These are phyloP conservation scores for Drosophila nr. perissopoda DNA, from an alignment of 2,888 invertebrate species.

Conservation along the genomic window DNA sequence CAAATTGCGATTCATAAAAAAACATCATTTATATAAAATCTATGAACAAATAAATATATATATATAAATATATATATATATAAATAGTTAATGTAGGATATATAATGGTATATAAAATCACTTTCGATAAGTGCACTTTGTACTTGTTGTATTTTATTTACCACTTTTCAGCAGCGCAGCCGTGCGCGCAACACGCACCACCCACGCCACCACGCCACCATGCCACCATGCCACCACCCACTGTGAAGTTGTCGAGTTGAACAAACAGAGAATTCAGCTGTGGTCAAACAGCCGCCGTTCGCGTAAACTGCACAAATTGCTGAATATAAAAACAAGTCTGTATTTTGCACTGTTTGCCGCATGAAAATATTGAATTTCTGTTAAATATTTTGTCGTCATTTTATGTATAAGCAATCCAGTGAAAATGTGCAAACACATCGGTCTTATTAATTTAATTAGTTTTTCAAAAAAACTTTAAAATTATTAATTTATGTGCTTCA, in stretches of 20 bases:
- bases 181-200: slow-evolving; percentile 20
- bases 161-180: slow-evolving; percentile 62
- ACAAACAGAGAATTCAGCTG: slow-evolving; percentile 31
- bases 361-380: slow-evolving; percentile 47
- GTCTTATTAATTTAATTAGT: slow-evolving; percentile 49
- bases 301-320: slow-evolving; percentile 39
- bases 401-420: slow-evolving; percentile 24
- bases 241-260: slow-evolving; percentile 19
- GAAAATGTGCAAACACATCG: slow-evolving; percentile 33
- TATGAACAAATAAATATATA: background rate
- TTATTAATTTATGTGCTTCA: background rate
- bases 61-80: too few relatives aligned
- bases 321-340: slow-evolving; percentile 35
- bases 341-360: slow-evolving; percentile 32
- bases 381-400: slow-evolving; percentile 30
- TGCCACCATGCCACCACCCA: background rate
- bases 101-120: background rate
- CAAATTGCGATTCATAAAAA: background rate
- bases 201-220: too few relatives aligned
- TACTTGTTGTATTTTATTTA: slow-evolving; percentile 60
- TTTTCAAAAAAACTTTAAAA: slow-evolving; percentile 1
- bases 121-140: background rate
- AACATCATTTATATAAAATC: too few relatives aligned
- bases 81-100: background rate
- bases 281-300: slow-evolving; percentile 23